phyloP scores from a whole-genome alignment of 2,113 vertebrate species.

The Rhinopithecus roxellana region DNA sequence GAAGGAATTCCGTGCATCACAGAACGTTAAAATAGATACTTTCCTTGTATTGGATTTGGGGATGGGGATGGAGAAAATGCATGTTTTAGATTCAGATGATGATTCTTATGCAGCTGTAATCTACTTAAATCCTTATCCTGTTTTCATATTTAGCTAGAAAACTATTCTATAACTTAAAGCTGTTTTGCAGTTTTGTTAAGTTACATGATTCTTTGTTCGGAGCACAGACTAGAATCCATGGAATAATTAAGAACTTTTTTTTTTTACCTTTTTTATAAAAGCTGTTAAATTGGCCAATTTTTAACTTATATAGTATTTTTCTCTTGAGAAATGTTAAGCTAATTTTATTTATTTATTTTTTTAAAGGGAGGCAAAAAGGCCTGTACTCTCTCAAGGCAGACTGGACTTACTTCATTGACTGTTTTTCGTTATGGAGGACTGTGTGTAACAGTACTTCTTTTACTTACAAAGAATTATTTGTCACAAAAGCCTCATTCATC shows the following conservation, averaged over 20 bases:
- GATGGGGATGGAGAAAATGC: neutral
- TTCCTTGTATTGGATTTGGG: neutral
- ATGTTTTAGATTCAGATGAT: conserved; percentile 6
- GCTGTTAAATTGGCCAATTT: neutral
- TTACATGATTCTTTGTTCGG: neutral
- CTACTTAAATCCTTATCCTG: neutral
- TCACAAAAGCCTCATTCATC: neutral
- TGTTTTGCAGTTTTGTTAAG: conserved; percentile 7
- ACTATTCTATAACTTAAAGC: neutral
- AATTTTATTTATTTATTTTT: neutral
- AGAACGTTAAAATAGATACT: conserved; percentile 14
- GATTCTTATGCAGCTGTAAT: neutral
- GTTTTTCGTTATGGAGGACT: neutral
- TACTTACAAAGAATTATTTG: neutral
- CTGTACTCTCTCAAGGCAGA: neutral
- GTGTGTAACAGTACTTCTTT: neutral
- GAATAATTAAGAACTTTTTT: conserved; percentile 1
- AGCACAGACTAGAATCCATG: neutral
- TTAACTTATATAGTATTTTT: conserved; percentile 1
- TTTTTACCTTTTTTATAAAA: neutral
- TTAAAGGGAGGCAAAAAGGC: neutral
- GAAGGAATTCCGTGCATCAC: neutral
- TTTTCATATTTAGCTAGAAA: neutral
- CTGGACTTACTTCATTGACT: neutral
- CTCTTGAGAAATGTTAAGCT: neutral